Percentiles rank a stretch among this genome's conserved stretches.
Conservation (phyloP, 2,888 invertebrate species). For the Caenorhabditis becei region DNA sequence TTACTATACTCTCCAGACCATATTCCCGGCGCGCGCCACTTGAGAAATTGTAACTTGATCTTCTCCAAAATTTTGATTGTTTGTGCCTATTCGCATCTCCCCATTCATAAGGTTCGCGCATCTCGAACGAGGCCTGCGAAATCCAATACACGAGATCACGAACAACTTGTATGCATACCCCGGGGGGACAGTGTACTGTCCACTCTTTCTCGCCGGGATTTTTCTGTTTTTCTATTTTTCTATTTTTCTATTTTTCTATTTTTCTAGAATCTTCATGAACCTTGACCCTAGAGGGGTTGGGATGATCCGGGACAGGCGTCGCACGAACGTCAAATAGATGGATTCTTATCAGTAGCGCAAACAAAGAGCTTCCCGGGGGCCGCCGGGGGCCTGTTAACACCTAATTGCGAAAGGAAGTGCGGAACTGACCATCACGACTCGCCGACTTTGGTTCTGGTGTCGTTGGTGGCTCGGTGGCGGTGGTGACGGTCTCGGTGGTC, state of each 20-base stretch:
- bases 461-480: constrained; percentile 38
- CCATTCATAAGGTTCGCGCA: constrained; percentile 42
- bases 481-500: constrained; percentile 36
- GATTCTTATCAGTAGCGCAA: constrained; percentile 44
- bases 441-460: constrained; percentile 36
- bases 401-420: constrained; percentile 38
- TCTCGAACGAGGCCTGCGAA: constrained; percentile 31
- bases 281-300: too few species aligned
- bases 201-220: not conserved
- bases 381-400: constrained; percentile 36
- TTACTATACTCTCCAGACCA: not conserved
- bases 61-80: constrained; percentile 52
- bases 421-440: constrained; percentile 60
- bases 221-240: constrained; percentile 1
- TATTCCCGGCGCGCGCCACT: constrained; percentile 13
- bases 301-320: constrained; percentile 19
- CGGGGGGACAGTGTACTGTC: not conserved
- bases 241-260: too few species aligned
- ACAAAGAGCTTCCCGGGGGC: not conserved
- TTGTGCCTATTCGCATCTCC: constrained; percentile 44
- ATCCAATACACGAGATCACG: constrained; percentile 59
- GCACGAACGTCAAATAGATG: constrained; percentile 40
- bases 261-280: too few species aligned
- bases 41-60: constrained; percentile 46
- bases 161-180: constrained; percentile 52